These are phyloP conservation scores for Scaptodrosophila lebanonensis DNA, from an alignment of 1,140 invertebrate genomes.

Conservation along the genomic window DNA sequence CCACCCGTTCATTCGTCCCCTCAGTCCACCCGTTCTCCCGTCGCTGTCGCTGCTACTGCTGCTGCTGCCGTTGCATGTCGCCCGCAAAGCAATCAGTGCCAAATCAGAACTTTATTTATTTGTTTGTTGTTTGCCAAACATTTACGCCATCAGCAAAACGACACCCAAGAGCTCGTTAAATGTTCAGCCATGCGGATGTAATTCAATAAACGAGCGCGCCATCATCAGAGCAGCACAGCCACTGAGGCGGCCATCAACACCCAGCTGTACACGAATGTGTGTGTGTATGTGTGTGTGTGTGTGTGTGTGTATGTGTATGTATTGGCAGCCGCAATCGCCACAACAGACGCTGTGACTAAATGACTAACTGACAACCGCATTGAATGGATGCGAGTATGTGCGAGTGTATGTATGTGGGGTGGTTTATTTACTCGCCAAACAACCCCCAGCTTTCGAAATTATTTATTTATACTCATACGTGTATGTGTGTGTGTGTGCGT, in stretches of 20 bases:
- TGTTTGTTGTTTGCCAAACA: constrained; percentile 75
- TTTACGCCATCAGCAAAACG: constrained; percentile 75
- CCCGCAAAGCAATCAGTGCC: constrained; percentile 66
- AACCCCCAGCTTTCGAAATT: constrained; percentile 38
- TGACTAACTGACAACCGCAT: constrained; percentile 70
- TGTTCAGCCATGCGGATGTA: constrained; percentile 75
- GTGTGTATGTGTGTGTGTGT: constrained; percentile 13
- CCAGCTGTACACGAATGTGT: constrained; percentile 22
- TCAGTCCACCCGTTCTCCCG: constrained; percentile 4
- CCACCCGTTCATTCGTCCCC: not conserved
- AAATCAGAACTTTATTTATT: constrained; percentile 76
- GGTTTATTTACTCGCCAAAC: constrained; percentile 67
- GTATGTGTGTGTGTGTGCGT: too few species aligned
- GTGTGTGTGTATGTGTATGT: constrained; percentile 8
- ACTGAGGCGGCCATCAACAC: constrained; percentile 39
- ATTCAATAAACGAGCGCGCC: constrained; percentile 75
- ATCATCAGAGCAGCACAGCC: constrained; percentile 40
- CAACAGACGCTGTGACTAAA: constrained; percentile 65
- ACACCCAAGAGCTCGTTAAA: constrained; percentile 75
- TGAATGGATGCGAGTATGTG: constrained; percentile 12
- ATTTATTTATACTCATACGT: constrained; percentile 1
- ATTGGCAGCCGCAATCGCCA: constrained; percentile 53
- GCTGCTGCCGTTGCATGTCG: too few species aligned
- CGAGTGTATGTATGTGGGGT: constrained; percentile 39
- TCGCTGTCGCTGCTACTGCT: not conserved